Conservation (phyloP, 2,888 invertebrate species). For the Drosophila villosipedis region DNA sequence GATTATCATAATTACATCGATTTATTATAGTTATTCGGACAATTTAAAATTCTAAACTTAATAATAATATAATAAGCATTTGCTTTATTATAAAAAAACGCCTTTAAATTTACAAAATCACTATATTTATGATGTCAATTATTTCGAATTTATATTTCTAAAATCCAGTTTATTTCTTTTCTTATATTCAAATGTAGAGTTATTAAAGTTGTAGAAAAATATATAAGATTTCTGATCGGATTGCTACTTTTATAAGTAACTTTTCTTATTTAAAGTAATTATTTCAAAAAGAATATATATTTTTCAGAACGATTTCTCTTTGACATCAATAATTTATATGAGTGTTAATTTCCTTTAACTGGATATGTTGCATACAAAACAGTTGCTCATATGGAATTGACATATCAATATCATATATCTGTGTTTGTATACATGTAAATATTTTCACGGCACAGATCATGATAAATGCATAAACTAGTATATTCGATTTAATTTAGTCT, state of each 20-base stretch:
- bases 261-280: background rate
- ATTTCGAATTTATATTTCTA: background rate
- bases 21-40: background rate
- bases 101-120: background rate
- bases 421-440: conserved; percentile 15
- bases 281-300: background rate
- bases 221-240: background rate
- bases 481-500: conserved; percentile 39
- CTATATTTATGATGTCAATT: background rate
- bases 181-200: background rate
- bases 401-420: background rate
- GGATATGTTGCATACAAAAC: conserved; percentile 6
- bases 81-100: background rate
- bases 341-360: background rate
- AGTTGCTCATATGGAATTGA: conserved; percentile 11
- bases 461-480: conserved; percentile 49
- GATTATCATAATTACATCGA: background rate
- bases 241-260: background rate
- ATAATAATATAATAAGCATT: background rate
- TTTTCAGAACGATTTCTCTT: background rate
- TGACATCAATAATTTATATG: background rate
- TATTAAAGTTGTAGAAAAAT: background rate
- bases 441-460: conserved; percentile 42
- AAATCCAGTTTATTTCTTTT: background rate
- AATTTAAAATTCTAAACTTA: background rate